phyloP scores from a whole-genome alignment of 2,888 invertebrate species.

The Nemurella pictetii region DNA sequence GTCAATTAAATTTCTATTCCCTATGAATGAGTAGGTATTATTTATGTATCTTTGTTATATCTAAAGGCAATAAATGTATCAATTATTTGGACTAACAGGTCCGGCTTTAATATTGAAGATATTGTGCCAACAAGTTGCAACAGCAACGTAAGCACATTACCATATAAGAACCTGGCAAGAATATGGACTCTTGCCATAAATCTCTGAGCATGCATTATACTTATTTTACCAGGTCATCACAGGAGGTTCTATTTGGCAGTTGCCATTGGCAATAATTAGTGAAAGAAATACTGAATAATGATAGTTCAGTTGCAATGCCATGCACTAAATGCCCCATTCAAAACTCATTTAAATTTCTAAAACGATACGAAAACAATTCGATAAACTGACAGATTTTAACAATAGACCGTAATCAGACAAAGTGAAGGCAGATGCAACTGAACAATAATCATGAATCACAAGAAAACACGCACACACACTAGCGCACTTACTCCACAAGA shows the following conservation, averaged over 20 bases:
- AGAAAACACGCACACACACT: background rate
- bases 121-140: background rate
- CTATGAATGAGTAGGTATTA: background rate
- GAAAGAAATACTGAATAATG: background rate
- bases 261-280: background rate
- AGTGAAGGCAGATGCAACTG: background rate
- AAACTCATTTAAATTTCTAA: background rate
- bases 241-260: background rate
- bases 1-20: background rate
- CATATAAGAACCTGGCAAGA: constrained; percentile 9
- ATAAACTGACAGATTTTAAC: background rate
- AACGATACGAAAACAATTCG: background rate
- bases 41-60: background rate
- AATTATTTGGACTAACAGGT: background rate
- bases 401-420: background rate
- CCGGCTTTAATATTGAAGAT: background rate
- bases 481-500: background rate
- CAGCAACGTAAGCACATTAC: constrained; percentile 10
- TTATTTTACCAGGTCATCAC: background rate
- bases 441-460: background rate
- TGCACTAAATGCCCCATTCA: background rate
- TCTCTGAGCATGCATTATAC: background rate
- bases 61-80: background rate
- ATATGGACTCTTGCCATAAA: constrained; percentile 9
- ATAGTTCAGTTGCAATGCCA: background rate